Evolutionary conservation across 2,113 vertebrate species (phyloP).

Genomic region (Andinoacara biseriatus): DNA sequence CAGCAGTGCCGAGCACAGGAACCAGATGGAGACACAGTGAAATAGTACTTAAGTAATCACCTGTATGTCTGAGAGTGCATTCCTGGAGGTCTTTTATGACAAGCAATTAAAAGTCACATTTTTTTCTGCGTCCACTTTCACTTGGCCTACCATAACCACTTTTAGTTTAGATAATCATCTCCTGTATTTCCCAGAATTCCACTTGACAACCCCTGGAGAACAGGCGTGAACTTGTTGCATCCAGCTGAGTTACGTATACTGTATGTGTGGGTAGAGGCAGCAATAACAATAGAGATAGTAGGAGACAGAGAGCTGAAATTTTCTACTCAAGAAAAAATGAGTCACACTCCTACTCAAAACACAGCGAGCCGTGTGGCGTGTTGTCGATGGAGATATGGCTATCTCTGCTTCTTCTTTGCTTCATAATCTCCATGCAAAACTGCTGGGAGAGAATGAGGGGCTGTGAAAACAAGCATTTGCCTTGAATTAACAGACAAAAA

Average conservation of each 20-base stretch:
- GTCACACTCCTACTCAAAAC: conserved; percentile 76
- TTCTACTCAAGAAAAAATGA: conserved; percentile 77
- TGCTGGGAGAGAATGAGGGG: conserved; percentile 5
- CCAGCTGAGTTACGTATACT: conserved; percentile 71
- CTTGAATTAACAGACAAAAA: neutral
- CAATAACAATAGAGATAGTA: conserved; percentile 75
- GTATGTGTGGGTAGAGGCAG: conserved; percentile 72
- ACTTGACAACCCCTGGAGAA: conserved; percentile 56
- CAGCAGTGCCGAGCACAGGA: conserved; percentile 28
- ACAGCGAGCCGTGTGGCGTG: conserved; percentile 61
- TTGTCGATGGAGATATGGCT: conserved; percentile 44
- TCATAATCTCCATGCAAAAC: conserved; percentile 8
- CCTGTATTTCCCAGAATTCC: conserved; percentile 66
- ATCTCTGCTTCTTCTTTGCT: conserved; percentile 46
- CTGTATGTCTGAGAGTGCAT: conserved; percentile 23
- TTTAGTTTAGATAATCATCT: conserved; percentile 48
- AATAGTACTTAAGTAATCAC: conserved; percentile 31
- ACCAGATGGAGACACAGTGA: conserved; percentile 19
- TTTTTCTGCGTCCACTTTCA: conserved; percentile 35
- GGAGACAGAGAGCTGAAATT: conserved; percentile 71
- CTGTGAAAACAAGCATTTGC: neutral
- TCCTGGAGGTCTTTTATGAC: conserved; percentile 25
- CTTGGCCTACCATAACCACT: conserved; percentile 14
- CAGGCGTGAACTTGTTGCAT: conserved; percentile 70
- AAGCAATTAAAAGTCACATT: conserved; percentile 11